Evolutionary conservation across 1,140 invertebrate species (phyloP).

Genomic region (Dendrolimus punctatus): DNA sequence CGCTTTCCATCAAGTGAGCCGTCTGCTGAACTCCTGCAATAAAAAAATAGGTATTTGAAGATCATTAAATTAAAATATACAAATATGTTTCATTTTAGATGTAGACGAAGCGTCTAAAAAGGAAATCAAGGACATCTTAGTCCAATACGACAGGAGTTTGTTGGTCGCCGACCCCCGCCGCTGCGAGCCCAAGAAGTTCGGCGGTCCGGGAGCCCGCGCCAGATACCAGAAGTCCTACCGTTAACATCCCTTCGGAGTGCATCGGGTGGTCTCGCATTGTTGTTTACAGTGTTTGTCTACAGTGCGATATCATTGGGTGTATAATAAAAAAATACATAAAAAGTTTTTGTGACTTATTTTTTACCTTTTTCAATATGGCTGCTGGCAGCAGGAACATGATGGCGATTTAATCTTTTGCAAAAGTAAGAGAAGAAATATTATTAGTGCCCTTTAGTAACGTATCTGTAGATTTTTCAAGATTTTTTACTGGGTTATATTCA

Average conservation of each 20-base stretch:
- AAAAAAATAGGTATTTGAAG: too few relatives aligned
- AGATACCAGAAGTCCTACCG: constrained; percentile 99
- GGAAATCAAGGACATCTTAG: constrained; percentile 98
- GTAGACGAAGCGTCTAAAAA: constrained; percentile 99
- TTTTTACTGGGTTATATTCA: too few relatives aligned
- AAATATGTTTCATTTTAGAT: constrained; percentile 80
- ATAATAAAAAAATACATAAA: constrained; percentile 51
- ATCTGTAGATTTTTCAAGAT: too few relatives aligned
- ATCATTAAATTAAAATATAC: too few relatives aligned
- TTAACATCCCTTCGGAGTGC: constrained; percentile 72
- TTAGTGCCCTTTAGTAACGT: too few relatives aligned
- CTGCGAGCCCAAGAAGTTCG: constrained; percentile 99
- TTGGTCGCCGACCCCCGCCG: constrained; percentile 98
- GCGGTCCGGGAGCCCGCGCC: constrained; percentile 98
- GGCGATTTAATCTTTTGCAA: too few relatives aligned
- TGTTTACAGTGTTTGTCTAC: constrained; percentile 15
- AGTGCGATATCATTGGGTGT: constrained; percentile 53
- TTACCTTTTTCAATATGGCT: too few relatives aligned
- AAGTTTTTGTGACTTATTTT: constrained; percentile 18
- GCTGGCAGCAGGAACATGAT: too few relatives aligned
- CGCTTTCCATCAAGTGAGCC: too few relatives aligned
- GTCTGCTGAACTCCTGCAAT: too few relatives aligned
- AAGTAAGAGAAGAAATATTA: too few relatives aligned
- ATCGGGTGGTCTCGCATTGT: constrained; percentile 41
- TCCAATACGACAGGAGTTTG: constrained; percentile 97